These are phyloP conservation scores for Tragelaphus oryx DNA, from an alignment of 2,797 vertebrate species.

Conservation along the genomic window DNA sequence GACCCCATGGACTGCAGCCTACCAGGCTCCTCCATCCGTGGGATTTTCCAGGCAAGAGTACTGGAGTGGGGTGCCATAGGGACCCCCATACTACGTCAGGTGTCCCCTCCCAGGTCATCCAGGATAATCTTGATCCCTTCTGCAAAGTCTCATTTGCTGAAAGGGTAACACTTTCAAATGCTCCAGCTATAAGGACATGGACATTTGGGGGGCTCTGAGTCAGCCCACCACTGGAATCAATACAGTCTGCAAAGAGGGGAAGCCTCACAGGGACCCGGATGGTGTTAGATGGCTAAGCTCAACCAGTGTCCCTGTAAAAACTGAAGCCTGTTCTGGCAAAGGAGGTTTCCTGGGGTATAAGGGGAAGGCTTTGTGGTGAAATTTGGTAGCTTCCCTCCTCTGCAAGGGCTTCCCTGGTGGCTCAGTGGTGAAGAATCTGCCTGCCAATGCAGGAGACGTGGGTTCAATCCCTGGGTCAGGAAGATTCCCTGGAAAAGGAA, in stretches of 20 bases:
- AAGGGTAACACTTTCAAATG: not conserved
- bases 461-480: not conserved
- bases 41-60: too few species aligned
- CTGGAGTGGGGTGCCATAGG: not conserved
- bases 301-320: accelerated
- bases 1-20: too few species aligned
- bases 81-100: not conserved
- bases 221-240: too few species aligned
- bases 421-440: not conserved
- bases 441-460: not conserved
- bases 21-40: too few species aligned
- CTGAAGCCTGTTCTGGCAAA: not conserved
- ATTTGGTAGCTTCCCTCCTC: not conserved
- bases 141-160: not conserved
- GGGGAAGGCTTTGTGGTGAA: not conserved
- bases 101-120: not conserved
- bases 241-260: not conserved
- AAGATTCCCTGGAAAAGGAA: not conserved
- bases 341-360: not conserved
- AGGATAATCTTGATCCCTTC: not conserved
- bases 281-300: not conserved
- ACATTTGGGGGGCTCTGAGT: not conserved
- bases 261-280: not conserved
- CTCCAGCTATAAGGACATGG: not conserved
- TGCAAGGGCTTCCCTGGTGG: not conserved